Conservation (phyloP, 2,888 invertebrate species). For the Macroteleia sp. region DNA sequence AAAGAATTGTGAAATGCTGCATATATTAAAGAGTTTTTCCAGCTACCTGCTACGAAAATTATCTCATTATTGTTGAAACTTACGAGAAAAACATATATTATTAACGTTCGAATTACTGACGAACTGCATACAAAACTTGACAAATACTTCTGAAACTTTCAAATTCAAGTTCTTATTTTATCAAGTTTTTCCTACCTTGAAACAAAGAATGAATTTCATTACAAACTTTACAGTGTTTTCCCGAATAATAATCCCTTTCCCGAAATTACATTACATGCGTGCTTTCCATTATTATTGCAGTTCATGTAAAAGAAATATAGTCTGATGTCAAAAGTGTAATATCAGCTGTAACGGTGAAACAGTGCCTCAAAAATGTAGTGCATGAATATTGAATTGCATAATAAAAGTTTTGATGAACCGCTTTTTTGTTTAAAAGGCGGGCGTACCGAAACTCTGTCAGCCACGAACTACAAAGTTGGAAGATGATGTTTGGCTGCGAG, state of each 20-base stretch:
- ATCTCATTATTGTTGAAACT: too few relatives aligned
- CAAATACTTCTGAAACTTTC: slow-evolving; percentile 13
- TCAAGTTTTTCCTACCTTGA: slow-evolving; percentile 30
- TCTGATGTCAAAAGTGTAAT: slow-evolving; percentile 14
- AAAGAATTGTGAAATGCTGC: too few relatives aligned
- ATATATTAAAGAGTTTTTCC: too few relatives aligned
- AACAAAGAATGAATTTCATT: slow-evolving; percentile 17
- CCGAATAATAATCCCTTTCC: slow-evolving; percentile 27
- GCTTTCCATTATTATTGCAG: slow-evolving; percentile 25
- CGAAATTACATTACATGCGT: slow-evolving; percentile 30
- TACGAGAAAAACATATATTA: too few relatives aligned
- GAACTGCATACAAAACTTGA: too few relatives aligned
- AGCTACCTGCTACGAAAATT: too few relatives aligned
- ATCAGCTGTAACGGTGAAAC: slow-evolving; percentile 12
- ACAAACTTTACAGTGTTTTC: slow-evolving; percentile 24
- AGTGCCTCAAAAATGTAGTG: slow-evolving; percentile 29
- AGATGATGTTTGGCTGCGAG: slow-evolving; percentile 18
- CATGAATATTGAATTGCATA: slow-evolving; percentile 47
- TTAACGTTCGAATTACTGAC: too few relatives aligned
- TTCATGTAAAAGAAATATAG: slow-evolving; percentile 41
- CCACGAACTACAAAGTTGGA: slow-evolving; percentile 29
- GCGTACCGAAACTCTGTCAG: slow-evolving; percentile 15
- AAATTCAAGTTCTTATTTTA: too few relatives aligned
- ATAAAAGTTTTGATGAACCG: slow-evolving; percentile 43
- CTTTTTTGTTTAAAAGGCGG: slow-evolving; percentile 17